Evolutionary conservation across 2,113 vertebrate genomes (phyloP).

Genomic region (Nymphicus hollandicus): DNA sequence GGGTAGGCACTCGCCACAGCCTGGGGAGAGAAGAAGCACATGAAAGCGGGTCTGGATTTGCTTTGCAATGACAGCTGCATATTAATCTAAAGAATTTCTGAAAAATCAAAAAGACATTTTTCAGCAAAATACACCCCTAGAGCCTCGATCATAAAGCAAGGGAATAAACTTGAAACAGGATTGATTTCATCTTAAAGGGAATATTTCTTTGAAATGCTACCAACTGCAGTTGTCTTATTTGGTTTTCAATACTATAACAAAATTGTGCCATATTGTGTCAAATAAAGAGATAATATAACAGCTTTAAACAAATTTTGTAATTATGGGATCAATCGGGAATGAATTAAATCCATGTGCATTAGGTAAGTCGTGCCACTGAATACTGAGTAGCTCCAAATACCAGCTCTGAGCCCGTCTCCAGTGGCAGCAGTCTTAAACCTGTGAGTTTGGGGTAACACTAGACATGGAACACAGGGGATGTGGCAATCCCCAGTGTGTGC

Average conservation of each 20-base stretch:
- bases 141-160: conserved; percentile 85
- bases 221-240: conserved; percentile 88
- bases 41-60: conserved; percentile 93
- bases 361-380: conserved; percentile 51
- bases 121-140: conserved; percentile 87
- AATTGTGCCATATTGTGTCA: conserved; percentile 96
- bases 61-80: conserved; percentile 97
- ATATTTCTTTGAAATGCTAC: conserved; percentile 90
- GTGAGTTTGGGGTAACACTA: fast-evolving
- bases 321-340: conserved; percentile 80
- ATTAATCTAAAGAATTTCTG: conserved; percentile 97
- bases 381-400: conserved; percentile 63
- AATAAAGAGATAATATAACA: conserved; percentile 88
- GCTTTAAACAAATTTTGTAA: conserved; percentile 94
- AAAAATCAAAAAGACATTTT: conserved; percentile 97
- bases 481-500: fast-evolving
- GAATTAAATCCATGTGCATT: conserved; percentile 70
- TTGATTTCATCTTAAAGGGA: conserved; percentile 98
- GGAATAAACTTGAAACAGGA: conserved; percentile 95
- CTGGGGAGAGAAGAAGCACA: conserved; percentile 86
- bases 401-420: not conserved
- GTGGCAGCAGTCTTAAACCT: not conserved
- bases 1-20: conserved; percentile 74
- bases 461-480: not conserved
- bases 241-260: conserved; percentile 88